Percentiles rank a stretch among this genome's conserved stretches.
Evolutionary conservation across 2,888 invertebrate species (phyloP).

Genomic region (Melinaea marsaeus): DNA sequence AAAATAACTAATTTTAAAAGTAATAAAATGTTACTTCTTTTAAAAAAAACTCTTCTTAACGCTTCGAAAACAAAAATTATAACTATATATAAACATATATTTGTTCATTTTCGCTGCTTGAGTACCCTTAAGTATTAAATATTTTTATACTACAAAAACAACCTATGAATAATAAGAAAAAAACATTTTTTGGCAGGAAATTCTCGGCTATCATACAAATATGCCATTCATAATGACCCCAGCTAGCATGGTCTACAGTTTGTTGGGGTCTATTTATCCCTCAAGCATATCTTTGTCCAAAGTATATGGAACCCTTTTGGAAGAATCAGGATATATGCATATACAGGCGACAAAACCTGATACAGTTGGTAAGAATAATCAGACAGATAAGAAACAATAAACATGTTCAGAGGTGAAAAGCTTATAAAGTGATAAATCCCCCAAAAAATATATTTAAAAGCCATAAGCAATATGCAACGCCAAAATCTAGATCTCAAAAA

Average conservation of each 20-base stretch:
- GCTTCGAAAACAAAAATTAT: no score
- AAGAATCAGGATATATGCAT: slow-evolving; percentile 74
- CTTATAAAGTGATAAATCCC: no score
- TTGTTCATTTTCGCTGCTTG: no score
- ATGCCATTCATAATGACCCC: slow-evolving; percentile 64
- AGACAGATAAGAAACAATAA: neutral
- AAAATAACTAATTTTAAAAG: neutral
- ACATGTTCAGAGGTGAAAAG: neutral
- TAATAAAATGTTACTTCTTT: neutral
- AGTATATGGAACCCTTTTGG: slow-evolving; percentile 37
- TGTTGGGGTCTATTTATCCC: slow-evolving; percentile 77
- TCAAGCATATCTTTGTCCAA: slow-evolving; percentile 51
- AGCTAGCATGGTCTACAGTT: slow-evolving; percentile 44
- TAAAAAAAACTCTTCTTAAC: neutral
- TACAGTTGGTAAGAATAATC: slow-evolving; percentile 81
- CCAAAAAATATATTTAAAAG: no score
- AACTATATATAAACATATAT: no score
- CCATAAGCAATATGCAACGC: no score
- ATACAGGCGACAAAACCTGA: slow-evolving; percentile 91
- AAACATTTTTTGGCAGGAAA: slow-evolving; percentile 47
- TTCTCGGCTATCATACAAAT: slow-evolving; percentile 79
- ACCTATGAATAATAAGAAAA: neutral
- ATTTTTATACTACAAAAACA: no score
- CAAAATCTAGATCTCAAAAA: no score
- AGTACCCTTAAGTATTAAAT: no score